These are phyloP conservation scores for Semicossyphus pulcher DNA, from an alignment of 2,113 vertebrate species.

Conservation along the genomic window DNA sequence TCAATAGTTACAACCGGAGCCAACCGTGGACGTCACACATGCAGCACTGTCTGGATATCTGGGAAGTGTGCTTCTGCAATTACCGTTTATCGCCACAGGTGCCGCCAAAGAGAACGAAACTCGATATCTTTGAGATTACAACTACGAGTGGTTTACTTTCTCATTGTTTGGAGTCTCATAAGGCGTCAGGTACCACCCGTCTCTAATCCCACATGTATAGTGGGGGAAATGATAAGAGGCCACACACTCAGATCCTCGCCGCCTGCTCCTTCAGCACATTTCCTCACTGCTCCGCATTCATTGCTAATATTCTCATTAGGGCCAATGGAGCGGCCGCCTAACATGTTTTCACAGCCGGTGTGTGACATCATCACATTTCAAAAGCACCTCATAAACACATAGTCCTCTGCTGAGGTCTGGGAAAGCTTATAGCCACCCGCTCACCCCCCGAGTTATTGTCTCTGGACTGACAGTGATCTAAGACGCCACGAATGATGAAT, in stretches of 20 bases:
- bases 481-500: slow-evolving; percentile 39
- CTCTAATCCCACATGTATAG: neutral
- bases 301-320: slow-evolving; percentile 67
- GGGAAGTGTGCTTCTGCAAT: too few relatives aligned
- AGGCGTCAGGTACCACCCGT: slow-evolving; percentile 23
- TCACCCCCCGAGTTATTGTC: slow-evolving; percentile 38
- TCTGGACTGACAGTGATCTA: slow-evolving; percentile 53
- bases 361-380: slow-evolving; percentile 75
- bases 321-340: slow-evolving; percentile 19
- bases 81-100: too few relatives aligned
- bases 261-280: slow-evolving; percentile 37
- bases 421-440: slow-evolving; percentile 50
- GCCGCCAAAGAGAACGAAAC: too few relatives aligned
- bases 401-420: slow-evolving; percentile 53
- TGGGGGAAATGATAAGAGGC: slow-evolving; percentile 43
- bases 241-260: slow-evolving; percentile 46
- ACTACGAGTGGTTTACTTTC: neutral
- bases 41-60: too few relatives aligned
- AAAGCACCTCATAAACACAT: slow-evolving; percentile 70
- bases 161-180: too few relatives aligned
- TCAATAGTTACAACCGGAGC: too few relatives aligned
- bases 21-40: too few relatives aligned
- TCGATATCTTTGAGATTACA: too few relatives aligned
- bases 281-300: slow-evolving; percentile 27
- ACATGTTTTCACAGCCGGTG: slow-evolving; percentile 76